These are phyloP conservation scores for Notodonta dromedarius DNA, from an alignment of 2,888 invertebrate species.

Conservation along the genomic window DNA sequence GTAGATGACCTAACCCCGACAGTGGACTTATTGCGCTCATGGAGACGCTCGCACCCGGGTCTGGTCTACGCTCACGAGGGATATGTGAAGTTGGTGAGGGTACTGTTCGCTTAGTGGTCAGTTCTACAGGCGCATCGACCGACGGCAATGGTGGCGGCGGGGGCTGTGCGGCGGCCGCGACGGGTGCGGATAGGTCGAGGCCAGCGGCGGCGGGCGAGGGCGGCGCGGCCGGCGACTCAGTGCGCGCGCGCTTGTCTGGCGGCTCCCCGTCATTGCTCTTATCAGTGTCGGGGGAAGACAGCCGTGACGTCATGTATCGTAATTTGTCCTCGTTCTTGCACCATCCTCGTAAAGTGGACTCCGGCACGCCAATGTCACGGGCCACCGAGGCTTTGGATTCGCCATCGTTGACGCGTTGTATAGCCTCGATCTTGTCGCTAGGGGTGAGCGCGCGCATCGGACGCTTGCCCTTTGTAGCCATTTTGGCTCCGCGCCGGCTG, in stretches of 20 bases:
- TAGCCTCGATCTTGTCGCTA: conserved; percentile 91
- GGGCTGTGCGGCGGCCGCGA: conserved; percentile 48
- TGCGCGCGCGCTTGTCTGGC: conserved; percentile 73
- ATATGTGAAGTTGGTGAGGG: conserved; percentile 59
- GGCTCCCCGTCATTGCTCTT: conserved; percentile 82
- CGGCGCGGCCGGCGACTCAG: conserved; percentile 67
- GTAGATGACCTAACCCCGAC: conserved; percentile 84
- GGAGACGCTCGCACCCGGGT: conserved; percentile 80
- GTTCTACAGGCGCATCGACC: conserved; percentile 64
- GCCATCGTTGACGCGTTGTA: conserved; percentile 92
- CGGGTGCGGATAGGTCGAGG: conserved; percentile 72
- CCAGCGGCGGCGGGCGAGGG: conserved; percentile 60
- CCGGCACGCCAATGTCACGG: conserved; percentile 93
- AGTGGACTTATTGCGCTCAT: conserved; percentile 86
- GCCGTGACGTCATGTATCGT: conserved; percentile 87
- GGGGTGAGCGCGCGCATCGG: conserved; percentile 91
- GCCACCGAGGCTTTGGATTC: conserved; percentile 95
- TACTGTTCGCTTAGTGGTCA: conserved; percentile 71
- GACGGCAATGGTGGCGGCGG: conserved; percentile 50
- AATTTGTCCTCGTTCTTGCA: conserved; percentile 93
- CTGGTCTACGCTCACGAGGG: conserved; percentile 70
- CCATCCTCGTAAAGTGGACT: conserved; percentile 94
- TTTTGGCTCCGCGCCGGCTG: conserved; percentile 72
- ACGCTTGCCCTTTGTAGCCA: conserved; percentile 90
- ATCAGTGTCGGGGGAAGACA: conserved; percentile 89